Evolutionary conservation across 2,888 invertebrate species (phyloP), one percentile per base, ranked within the genome.

Genomic region (Athripsodes cinereus): DNA sequence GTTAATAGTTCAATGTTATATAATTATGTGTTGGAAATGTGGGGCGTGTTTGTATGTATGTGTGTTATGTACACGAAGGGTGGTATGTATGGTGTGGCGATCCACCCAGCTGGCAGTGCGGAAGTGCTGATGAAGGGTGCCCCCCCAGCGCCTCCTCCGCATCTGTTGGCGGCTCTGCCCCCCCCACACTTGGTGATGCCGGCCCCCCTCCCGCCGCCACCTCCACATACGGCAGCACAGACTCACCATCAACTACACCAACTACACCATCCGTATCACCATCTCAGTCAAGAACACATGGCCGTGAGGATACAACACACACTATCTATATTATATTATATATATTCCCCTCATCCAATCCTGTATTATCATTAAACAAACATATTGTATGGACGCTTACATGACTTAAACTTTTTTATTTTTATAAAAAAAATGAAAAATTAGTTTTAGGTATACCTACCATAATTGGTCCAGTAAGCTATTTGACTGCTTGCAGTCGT

Each of bases 201-300:
- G 69, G 40, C 78, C 78, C 69, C 73, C 78, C 76, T 76, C 79
- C 79, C 79, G 75, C 75, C 77, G 72, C 70, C 81, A 79, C 68
- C 72, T n/a, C n/a, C n/a, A 71, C 66, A 68, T 69, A 57, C 68
- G 68, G 70, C 77, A 77, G 65, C 75, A 77, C 56, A 40, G 40
- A n/a, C 40, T 13, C 76, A 78, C 65, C 72, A 78, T 71, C 78
- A 77, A 64, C 78, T 77, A 68, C 76, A 73, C 69, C 81, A 79
- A 68, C 72, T 71, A 66, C 69, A 69, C 58, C 68, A 68, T 69
- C 77, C 78, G 65, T 74, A 78, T 54, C 76, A 78, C 65, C 72
- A 78, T 71, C 78, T 77, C 79, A 83, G 81, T 81, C 84, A 81
- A 69, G 84, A 81, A 80, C 83, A 83, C 80, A 73, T 74, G 72